A percentile compares a stretch with the other conserved stretches of the same genome.
Evolutionary conservation across 2,113 vertebrate species (phyloP).

Genomic region (Cephalophus harveyi): DNA sequence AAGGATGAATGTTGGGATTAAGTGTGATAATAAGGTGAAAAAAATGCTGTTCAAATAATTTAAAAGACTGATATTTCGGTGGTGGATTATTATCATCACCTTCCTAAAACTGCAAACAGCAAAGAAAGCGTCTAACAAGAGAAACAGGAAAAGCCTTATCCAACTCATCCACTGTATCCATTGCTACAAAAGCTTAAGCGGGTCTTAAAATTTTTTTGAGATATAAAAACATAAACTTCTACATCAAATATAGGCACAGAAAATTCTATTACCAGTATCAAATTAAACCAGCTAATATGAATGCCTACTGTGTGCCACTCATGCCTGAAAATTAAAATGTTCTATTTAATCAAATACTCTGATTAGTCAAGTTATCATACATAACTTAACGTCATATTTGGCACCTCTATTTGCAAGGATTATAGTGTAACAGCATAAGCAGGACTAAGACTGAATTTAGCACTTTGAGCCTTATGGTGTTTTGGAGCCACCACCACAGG

Average conservation of each 20-base stretch:
- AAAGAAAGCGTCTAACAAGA: neutral
- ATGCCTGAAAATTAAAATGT: neutral
- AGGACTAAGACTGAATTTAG: neutral
- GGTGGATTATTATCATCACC: neutral
- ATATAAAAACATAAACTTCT: neutral
- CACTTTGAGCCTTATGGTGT: neutral
- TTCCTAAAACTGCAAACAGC: neutral
- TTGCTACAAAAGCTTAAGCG: neutral
- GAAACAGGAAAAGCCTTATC: neutral
- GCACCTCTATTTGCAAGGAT: neutral
- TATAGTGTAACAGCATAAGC: neutral
- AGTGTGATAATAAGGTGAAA: neutral
- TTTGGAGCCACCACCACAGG: neutral
- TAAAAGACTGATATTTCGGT: neutral
- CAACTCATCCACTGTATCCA: neutral
- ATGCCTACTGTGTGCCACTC: neutral
- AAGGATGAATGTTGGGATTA: neutral
- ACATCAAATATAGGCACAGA: constrained; percentile 4
- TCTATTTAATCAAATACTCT: neutral
- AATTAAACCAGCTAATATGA: neutral
- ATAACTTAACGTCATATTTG: neutral
- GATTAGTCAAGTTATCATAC: neutral
- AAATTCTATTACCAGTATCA: neutral
- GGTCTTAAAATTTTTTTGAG: neutral
- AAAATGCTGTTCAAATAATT: neutral